Percentiles rank a stretch among this genome's conserved stretches.
Evolutionary conservation across 2,888 invertebrate genomes (phyloP).

Genomic region (Minunthozetes semirufus): DNA sequence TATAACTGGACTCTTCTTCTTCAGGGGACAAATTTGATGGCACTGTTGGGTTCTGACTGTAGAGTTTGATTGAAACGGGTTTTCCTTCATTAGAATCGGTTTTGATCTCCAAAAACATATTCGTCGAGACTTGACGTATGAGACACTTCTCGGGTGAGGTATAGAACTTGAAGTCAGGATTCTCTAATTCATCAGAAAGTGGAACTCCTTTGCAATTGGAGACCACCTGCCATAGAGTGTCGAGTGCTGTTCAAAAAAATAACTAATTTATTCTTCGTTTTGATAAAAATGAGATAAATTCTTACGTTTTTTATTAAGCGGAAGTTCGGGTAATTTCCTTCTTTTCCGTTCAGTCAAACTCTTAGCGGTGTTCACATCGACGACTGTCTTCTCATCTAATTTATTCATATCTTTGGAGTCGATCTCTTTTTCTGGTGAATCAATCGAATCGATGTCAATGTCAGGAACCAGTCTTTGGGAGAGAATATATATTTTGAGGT

Average conservation of each 20-base stretch:
- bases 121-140: conserved; percentile 26
- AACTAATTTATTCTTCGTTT: conserved; percentile 38
- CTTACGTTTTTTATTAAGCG: conserved; percentile 57
- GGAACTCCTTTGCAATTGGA: conserved; percentile 36
- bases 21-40: neutral
- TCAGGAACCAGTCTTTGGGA: conserved; percentile 18
- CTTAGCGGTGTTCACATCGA: neutral
- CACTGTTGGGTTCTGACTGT: neutral
- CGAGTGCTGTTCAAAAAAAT: conserved; percentile 13
- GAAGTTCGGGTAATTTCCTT: conserved; percentile 79
- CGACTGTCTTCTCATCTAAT: neutral
- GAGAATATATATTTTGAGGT: neutral
- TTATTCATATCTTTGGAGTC: neutral
- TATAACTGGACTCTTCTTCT: neutral
- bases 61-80: conserved; percentile 25
- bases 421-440: conserved; percentile 1
- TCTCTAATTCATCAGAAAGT: conserved; percentile 1
- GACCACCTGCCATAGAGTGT: conserved; percentile 46
- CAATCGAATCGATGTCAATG: conserved; percentile 10
- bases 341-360: conserved; percentile 54
- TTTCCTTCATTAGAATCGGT: conserved; percentile 11
- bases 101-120: conserved; percentile 37
- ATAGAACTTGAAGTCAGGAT: conserved; percentile 42
- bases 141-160: conserved; percentile 20
- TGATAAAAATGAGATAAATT: conserved; percentile 28